Base-by-base conservation (phyloP, 2,888 invertebrate species). In the Ophraella communa region DNA sequence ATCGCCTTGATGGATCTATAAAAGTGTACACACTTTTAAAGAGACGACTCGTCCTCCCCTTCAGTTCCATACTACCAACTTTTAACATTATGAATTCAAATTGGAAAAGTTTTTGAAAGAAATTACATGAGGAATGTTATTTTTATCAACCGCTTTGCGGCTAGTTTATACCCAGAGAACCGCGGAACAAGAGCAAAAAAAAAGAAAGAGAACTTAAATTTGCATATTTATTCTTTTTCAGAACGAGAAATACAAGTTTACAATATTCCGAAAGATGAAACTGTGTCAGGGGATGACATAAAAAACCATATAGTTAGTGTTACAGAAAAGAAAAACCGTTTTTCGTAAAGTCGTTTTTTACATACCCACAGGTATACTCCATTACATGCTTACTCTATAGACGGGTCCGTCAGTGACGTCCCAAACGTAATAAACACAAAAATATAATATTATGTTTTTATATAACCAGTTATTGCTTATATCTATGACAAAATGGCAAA, bases 11-110 rank as follows among this genome's bases (percentile, higher is more conserved):
- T 52, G 52, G 60, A 60, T 44, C 52, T 52, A 14, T 51, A 44
- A 44, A 52, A 52, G 60, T 60, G 53, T 60, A 60, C 60, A 60
- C 42, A 60, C 60, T 53, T 52, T 60, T 60, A 52, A 60, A 52
- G 53, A 49, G 33, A n/a, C n/a, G n/a, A n/a, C n/a, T n/a, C n/a
- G n/a, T n/a, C n/a, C n/a, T n/a, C n/a, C n/a, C n/a, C n/a, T n/a
- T n/a, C 52, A 42, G 53, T 52, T 60, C 52, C 30, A 52, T 52
- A 24, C 39, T 54, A 47, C 47, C 47, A 64, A 64, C 59, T 68
- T 68, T 68, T 60, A 39, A 61, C 60, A 68, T 68, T 66, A 68
- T 65, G 68, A 68, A 68, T 68, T 68, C 64, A 65, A 65, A 68
- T 68, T 65, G 63, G 65, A 68, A 68, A 68, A 68, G 53, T 68